Percentiles rank a stretch among this genome's conserved stretches.
Evolutionary conservation across 2,797 vertebrate genomes (phyloP).

Genomic region (Peromyscus attwateri): DNA sequence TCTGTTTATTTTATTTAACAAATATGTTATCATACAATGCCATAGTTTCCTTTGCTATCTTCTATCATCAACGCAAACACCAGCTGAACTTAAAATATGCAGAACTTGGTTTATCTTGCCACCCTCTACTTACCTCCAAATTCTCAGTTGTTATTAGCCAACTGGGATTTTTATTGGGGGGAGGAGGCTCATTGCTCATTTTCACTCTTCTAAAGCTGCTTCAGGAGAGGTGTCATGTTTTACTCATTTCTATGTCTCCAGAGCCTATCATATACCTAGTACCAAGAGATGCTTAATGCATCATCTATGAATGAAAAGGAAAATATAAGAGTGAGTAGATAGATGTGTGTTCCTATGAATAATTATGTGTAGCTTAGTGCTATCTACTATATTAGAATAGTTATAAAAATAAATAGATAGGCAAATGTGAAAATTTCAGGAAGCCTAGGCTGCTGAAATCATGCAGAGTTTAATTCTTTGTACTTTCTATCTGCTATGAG

Average conservation of each 20-base stretch:
- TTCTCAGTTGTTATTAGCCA: background rate
- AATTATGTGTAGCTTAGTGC: background rate
- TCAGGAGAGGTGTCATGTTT: background rate
- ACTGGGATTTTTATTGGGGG: background rate
- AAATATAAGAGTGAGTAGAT: background rate
- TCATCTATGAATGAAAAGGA: background rate
- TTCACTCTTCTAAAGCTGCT: slow-evolving; percentile 1
- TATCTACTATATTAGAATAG: background rate
- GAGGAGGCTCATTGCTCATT: background rate
- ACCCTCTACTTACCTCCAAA: background rate
- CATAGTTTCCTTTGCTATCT: slow-evolving; percentile 23
- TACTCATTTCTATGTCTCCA: slow-evolving; percentile 23
- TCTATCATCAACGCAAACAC: background rate
- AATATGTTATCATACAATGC: background rate
- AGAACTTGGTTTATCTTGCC: background rate
- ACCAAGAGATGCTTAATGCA: background rate
- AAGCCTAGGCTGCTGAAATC: background rate
- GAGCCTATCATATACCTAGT: background rate
- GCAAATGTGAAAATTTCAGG: background rate
- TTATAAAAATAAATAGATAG: background rate
- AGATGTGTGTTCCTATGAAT: no score
- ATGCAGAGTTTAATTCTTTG: background rate
- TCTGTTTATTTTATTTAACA: slow-evolving; percentile 55
- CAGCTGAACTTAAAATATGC: background rate
- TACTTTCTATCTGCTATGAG: background rate